These are phyloP conservation scores for Sturmia bella DNA, from an alignment of 2,888 invertebrate genomes.

Conservation along the genomic window DNA sequence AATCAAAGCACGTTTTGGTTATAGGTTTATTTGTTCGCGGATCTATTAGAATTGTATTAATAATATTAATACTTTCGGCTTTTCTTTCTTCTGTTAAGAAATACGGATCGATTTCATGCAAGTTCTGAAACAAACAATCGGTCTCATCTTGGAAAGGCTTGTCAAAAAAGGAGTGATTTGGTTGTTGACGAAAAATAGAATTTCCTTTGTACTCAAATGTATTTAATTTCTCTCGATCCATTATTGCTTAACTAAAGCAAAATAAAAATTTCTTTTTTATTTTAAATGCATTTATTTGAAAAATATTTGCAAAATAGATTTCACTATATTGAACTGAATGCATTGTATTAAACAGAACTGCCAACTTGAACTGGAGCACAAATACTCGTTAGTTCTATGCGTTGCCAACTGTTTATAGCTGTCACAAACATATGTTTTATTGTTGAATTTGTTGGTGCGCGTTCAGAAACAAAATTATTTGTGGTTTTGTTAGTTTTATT, in stretches of 20 bases:
- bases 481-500: no score
- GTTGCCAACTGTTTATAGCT: constrained; percentile 27
- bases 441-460: background rate
- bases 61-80: constrained; percentile 11
- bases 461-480: background rate
- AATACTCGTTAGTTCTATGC: constrained; percentile 4
- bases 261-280: no score
- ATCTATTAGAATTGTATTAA: constrained; percentile 68
- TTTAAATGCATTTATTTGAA: no score
- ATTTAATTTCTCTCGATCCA: constrained; percentile 3
- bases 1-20: constrained; percentile 66
- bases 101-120: constrained; percentile 75
- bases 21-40: constrained; percentile 75
- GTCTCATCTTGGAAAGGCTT: constrained; percentile 74
- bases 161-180: constrained; percentile 75
- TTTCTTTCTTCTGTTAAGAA: constrained; percentile 67
- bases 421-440: constrained; percentile 21
- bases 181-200: constrained; percentile 74
- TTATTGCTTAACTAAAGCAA: background rate
- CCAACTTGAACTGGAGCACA: constrained; percentile 12
- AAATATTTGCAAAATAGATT: background rate
- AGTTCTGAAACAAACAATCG: constrained; percentile 73
- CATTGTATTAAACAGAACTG: background rate
- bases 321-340: background rate
- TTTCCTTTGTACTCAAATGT: constrained; percentile 34